These are phyloP conservation scores for Rhinoraja longicauda DNA, from an alignment of 2,797 vertebrate species.

Conservation along the genomic window DNA sequence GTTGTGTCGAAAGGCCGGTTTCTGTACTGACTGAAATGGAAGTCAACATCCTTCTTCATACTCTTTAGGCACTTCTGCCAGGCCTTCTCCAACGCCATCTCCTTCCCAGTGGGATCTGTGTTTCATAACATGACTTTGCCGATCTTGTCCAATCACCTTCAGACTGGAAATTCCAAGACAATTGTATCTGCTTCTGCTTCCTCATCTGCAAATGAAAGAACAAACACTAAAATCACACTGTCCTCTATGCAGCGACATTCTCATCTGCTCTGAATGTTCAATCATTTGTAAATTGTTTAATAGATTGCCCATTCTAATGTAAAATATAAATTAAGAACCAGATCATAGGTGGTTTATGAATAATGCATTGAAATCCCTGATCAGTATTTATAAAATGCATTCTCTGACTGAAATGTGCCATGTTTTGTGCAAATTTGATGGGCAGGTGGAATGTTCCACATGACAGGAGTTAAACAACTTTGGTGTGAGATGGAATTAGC, in stretches of 20 bases:
- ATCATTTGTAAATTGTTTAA: not conserved
- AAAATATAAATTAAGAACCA: not conserved
- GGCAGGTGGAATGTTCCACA: not conserved
- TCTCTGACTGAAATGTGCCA: not conserved
- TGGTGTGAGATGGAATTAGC: not conserved
- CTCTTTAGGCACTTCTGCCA: not conserved
- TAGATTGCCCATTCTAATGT: not conserved
- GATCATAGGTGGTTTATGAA: not conserved
- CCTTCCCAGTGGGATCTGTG: not conserved
- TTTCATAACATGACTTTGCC: not conserved
- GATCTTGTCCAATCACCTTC: not conserved
- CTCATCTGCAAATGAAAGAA: not conserved
- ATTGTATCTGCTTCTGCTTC: not conserved
- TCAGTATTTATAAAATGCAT: not conserved
- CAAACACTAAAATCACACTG: not conserved
- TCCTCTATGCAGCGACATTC: not conserved
- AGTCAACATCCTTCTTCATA: not conserved
- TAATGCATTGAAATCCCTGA: not conserved
- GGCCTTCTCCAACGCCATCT: not conserved
- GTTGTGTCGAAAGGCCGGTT: too few species aligned
- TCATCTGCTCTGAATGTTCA: not conserved
- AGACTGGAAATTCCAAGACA: not conserved
- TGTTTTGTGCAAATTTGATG: not conserved
- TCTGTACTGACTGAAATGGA: too few species aligned
- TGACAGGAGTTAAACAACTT: not conserved